These are phyloP conservation scores for Oncorhynchus clarkii DNA, from an alignment of 2,113 vertebrate species.

Conservation along the genomic window DNA sequence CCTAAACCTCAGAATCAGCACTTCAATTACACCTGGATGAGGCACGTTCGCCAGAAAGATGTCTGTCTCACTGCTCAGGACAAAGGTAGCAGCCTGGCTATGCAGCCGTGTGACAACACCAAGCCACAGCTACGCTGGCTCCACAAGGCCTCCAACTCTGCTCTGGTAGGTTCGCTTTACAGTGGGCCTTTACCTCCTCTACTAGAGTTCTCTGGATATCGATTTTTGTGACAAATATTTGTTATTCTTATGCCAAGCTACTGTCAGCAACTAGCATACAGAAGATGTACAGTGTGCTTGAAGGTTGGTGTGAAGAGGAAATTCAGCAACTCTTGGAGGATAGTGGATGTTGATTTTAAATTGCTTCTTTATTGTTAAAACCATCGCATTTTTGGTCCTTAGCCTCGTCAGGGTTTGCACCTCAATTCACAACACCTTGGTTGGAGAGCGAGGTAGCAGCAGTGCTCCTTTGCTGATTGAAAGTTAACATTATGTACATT, in stretches of 20 bases:
- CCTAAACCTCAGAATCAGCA: conserved; percentile 74
- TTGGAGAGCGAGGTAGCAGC: too few species aligned
- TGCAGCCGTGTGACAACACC: conserved; percentile 72
- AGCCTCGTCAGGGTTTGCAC: too few species aligned
- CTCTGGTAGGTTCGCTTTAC: conserved; percentile 76
- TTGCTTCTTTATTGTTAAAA: too few species aligned
- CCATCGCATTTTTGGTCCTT: too few species aligned
- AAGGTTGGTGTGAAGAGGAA: neutral
- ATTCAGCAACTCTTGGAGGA: too few species aligned
- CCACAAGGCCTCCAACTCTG: conserved; percentile 71
- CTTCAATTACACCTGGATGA: conserved; percentile 96
- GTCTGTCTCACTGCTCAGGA: conserved; percentile 68
- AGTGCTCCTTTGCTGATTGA: neutral
- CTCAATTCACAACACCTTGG: too few species aligned
- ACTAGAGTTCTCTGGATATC: neutral
- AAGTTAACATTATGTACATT: neutral
- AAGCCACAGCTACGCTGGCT: conserved; percentile 77
- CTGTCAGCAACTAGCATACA: neutral
- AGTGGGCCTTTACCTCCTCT: conserved; percentile 2
- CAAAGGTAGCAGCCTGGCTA: conserved; percentile 23
- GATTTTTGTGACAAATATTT: neutral
- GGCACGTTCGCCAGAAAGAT: conserved; percentile 77
- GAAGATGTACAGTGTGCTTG: neutral
- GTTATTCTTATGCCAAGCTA: neutral
- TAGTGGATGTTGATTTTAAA: too few species aligned